Evolutionary conservation across 2,113 vertebrate species (phyloP), one percentile per base, ranked within the genome.

Genomic region (Calypte anna): DNA sequence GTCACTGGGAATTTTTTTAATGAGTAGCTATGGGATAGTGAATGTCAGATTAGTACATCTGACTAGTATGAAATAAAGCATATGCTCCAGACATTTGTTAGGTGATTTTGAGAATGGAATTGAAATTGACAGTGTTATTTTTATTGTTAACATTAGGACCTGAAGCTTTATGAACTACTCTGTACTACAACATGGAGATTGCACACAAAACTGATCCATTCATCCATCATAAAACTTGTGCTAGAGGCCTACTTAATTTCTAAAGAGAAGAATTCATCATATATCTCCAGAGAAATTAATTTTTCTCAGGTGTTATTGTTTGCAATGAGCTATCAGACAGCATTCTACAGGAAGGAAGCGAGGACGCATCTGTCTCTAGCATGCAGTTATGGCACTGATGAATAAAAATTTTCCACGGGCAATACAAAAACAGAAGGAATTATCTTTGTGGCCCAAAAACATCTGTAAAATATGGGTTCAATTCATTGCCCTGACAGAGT

Each of bases 201-300:
- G 66, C 28, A 11, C 50, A 18, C 28, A 43, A 28, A 93, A 82
- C 62, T 89, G 22, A 91, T 92, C 64, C 23, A 58, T 14, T 92
- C 33, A 88, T 89, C 46, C n/a, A 57, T 79, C n/a, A 46, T 79
- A 86, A 94, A 87, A 40, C 69, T 89, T 94, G 57, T 94, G n/a
- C 46, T 82, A 40, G 62, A 93, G 51, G 36, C 46, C 14, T n/a
- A 59, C 80, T 93, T 84, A 82, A 93, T 95, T 89, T 94, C 70
- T 24, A 80, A 79, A 82, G 21, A 73, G 83, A 91, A 93, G 24
- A 63, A 85, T 94, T 90, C 36, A 92, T 93, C 95, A 82, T 85
- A 20, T 79, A 2, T 79, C 86, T 91, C 63, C 70, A 58, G 84
- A 89, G 30, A 92, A 89, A 76, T 28, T 64, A 73, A 31, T 85